Evolutionary conservation across 2,113 vertebrate genomes (phyloP).

Genomic region (Cavia aperea): DNA sequence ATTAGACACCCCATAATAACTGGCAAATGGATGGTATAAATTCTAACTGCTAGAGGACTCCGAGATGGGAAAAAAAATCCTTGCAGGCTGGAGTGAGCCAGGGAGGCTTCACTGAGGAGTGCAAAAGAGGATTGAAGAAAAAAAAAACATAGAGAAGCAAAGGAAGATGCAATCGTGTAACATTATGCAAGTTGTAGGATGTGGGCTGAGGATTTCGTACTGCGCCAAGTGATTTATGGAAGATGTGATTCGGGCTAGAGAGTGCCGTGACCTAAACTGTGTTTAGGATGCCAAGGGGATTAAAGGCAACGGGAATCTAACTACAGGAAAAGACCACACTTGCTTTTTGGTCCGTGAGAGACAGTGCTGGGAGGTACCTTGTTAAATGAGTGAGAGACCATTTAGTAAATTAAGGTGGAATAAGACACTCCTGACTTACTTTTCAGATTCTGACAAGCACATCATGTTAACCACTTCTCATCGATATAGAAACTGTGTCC

Average conservation of each 20-base stretch:
- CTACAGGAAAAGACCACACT: background rate
- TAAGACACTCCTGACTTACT: background rate
- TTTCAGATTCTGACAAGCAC: background rate
- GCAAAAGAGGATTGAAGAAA: background rate
- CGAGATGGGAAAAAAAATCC: background rate
- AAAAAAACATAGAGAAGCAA: background rate
- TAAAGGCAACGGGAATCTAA: background rate
- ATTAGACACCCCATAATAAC: background rate
- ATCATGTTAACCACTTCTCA: background rate
- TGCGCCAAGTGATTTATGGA: background rate
- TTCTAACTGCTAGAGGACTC: background rate
- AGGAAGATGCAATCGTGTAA: background rate
- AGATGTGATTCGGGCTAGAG: background rate
- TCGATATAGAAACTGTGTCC: background rate
- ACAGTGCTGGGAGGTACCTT: background rate
- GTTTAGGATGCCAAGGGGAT: background rate
- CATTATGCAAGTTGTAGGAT: background rate
- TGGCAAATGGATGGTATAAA: constrained; percentile 5
- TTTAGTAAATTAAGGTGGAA: background rate
- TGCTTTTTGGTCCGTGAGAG: background rate
- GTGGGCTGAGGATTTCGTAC: background rate
- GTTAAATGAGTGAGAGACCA: background rate
- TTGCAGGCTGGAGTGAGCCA: background rate
- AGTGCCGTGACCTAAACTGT: background rate
- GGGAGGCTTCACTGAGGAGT: background rate